Base-by-base conservation (phyloP, 2,113 vertebrate genomes). In the Triplophysa rosa region DNA sequence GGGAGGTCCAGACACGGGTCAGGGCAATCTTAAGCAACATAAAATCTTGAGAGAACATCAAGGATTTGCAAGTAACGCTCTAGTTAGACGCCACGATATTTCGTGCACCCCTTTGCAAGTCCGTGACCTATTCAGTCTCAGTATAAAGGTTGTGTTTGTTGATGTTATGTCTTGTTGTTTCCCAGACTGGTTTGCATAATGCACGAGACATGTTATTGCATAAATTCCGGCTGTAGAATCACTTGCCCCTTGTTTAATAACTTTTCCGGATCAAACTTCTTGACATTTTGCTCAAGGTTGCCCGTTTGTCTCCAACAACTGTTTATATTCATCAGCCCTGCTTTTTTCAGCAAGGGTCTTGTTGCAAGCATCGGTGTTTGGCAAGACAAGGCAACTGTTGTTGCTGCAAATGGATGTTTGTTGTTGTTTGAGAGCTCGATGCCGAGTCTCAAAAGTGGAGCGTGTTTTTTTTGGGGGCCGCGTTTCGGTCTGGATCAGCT, bases 1-100 rank as follows among this genome's bases (percentile, higher is more conserved):
- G 84, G 89, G 90, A 91, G 91, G 87, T 91, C 84, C 90, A 87
- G 80, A 88, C 87, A 88, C 67, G 59, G 88, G 84, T 84, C 88
- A 80, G 88, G 89, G 77, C 45, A 65, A 67, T 80, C 68, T 82
- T 73, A 24, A 65, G 77, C 19, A 61, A 84, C 59, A 67, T 75
- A 37, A 80, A 82, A 68, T 79, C 81, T 79, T 68, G 29, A 79
- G 66, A 82, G 45, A 69, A 70, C 69, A 84, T 82, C 65, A 77
- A 63, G 68, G 62, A 37, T 72, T 26, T 72, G 73, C 67, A 80
- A 56, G 40, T 61, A 33, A 77, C 8, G 65, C 66, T 69, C 37
- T 24, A 77, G 21, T 77, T 59, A 62, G 74, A 65, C 33, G 24
- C 37, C 49, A 2, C 66, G 37, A 45, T 23, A 52, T 47, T 24